A percentile compares a stretch with the other conserved stretches of the same genome.
Evolutionary conservation across 1,140 invertebrate species (phyloP).

Genomic region (Goniozus legneri): DNA sequence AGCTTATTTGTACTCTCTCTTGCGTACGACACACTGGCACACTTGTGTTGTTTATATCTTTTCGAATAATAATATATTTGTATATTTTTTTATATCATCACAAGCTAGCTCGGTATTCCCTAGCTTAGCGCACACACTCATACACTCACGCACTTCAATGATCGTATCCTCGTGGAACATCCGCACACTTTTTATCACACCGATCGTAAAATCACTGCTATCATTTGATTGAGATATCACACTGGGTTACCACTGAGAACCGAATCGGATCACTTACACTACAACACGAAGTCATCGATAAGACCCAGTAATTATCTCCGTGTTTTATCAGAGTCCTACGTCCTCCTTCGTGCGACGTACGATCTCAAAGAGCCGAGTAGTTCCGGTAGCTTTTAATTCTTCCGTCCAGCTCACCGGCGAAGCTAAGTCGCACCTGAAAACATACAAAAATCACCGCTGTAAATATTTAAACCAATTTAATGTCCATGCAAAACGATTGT

Average conservation of each 20-base stretch:
- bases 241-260: conserved; percentile 15
- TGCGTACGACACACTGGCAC: conserved; percentile 25
- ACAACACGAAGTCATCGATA: no score
- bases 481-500: no score
- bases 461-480: no score
- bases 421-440: conserved; percentile 53
- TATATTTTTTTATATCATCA: background rate
- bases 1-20: conserved; percentile 29
- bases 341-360: conserved; percentile 39
- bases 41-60: conserved; percentile 5
- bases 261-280: no score
- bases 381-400: conserved; percentile 43
- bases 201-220: background rate
- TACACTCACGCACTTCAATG: background rate
- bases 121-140: background rate
- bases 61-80: background rate
- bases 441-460: conserved; percentile 11
- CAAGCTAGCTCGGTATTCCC: no score
- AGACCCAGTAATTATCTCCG: no score
- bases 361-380: conserved; percentile 42
- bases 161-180: background rate
- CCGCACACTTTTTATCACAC: background rate
- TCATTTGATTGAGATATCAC: conserved; percentile 15
- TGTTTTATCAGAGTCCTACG: conserved; percentile 40
- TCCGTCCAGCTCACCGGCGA: conserved; percentile 50